Evolutionary conservation across 1,140 invertebrate species (phyloP), one percentile per base, ranked within the genome.

Genomic region (Microplitis demolitor): DNA sequence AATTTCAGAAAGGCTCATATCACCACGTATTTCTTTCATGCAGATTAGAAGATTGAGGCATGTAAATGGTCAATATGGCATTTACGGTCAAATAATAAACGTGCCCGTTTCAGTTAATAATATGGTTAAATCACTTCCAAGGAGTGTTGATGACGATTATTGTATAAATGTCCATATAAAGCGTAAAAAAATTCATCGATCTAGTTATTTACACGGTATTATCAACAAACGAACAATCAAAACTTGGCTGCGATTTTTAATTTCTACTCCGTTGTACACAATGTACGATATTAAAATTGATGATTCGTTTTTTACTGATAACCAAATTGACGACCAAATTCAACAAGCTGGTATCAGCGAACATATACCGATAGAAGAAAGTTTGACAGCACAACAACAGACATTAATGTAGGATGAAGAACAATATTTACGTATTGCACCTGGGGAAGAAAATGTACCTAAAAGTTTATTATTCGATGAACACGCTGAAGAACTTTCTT

Each of bases 41-140:
- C 82, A 84, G 78, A 78, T 85, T 53, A 74, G 82, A 78, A 76
- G 82, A 64, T 69, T 85, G 60, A 77, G 83, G 8, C 79, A 83
- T 79, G 56, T 73, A n/a, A n/a, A 84, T 76, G 70, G 73, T 37
- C 77, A 71, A 67, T 78, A 80, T 78, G 83, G 80, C 63, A 84
- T 86, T 70, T 76, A 76, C 58, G 81, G 80, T 6, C 82, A 85
- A 80, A 76, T 84, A 68, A 83, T 85, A 31, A 85, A 86, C 73
- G 79, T 85, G 45, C 84, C 84, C 71, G 76, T 83, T 9, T 56
- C 78, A 64, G 80, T 80, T 56, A 62, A 85, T 76, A 73, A 74
- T 0, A 82, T 85, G 82, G 80, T 84, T 66, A 79, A 81, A 75
- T 70, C 63, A n/a, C 81, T 84, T 72, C 83, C 83, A 4, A 76